Evolutionary conservation across 2,797 vertebrate genomes (phyloP).

Genomic region (Macrochelys suwanniensis): DNA sequence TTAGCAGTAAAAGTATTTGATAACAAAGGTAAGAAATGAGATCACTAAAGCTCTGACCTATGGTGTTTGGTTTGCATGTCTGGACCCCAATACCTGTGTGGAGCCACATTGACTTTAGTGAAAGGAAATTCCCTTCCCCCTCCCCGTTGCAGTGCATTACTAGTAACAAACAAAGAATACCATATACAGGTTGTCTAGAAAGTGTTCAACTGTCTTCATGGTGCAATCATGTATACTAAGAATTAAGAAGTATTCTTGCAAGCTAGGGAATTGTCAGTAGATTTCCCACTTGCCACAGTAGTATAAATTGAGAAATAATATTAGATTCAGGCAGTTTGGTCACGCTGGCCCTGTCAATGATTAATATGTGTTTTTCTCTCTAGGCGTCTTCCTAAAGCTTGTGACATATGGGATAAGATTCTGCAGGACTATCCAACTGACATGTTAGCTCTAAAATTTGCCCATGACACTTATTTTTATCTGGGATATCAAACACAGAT

Average conservation of each 20-base stretch:
- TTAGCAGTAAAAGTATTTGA: neutral
- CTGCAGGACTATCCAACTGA: constrained; percentile 92
- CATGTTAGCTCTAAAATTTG: constrained; percentile 92
- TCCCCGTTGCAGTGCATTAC: neutral
- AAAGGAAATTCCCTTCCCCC: neutral
- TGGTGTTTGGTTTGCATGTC: neutral
- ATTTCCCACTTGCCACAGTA: neutral
- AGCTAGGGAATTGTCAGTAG: neutral
- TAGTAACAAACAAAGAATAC: neutral
- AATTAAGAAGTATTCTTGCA: neutral
- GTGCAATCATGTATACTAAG: neutral
- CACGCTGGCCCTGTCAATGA: neutral
- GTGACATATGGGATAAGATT: constrained; percentile 91
- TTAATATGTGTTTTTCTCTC: neutral
- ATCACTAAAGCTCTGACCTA: neutral
- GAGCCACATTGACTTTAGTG: neutral
- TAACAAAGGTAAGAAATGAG: neutral
- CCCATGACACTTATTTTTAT: constrained; percentile 93
- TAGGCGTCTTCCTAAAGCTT: constrained; percentile 88
- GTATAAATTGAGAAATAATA: neutral
- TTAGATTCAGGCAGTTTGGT: neutral
- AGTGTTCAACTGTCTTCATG: neutral
- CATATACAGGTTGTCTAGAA: neutral
- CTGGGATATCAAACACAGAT: constrained; percentile 87
- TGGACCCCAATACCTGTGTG: neutral